Percentiles rank a stretch among this genome's conserved stretches.
Evolutionary conservation across 2,888 invertebrate genomes (phyloP).

Genomic region (Acanthosoma haemorrhoidale): DNA sequence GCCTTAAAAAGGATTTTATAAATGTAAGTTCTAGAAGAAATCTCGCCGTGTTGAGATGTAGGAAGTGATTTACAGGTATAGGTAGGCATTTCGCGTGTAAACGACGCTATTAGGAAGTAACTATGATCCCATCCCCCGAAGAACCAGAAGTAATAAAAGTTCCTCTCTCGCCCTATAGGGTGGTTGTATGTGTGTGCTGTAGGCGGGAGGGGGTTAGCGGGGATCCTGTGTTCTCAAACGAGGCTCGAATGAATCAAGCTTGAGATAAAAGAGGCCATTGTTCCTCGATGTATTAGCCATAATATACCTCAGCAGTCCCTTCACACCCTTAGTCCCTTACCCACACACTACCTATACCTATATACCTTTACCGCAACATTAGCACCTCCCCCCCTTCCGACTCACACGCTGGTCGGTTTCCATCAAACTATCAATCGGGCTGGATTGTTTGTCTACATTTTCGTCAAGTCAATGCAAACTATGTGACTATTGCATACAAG

Average conservation of each 20-base stretch:
- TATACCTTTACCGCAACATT: neutral
- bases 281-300: neutral
- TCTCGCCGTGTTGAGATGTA: too few species aligned
- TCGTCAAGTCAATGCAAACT: too few species aligned
- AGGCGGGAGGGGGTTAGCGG: neutral
- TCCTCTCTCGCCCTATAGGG: neutral
- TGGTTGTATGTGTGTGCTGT: too few species aligned
- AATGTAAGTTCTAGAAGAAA: too few species aligned
- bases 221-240: neutral
- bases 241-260: neutral
- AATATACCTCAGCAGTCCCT: too few species aligned
- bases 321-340: neutral
- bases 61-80: neutral
- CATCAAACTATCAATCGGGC: neutral
- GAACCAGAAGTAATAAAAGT: neutral
- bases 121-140: neutral
- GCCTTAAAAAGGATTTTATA: too few species aligned
- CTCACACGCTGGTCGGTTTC: neutral
- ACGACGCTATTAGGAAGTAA: neutral
- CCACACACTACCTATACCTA: too few species aligned
- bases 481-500: too few species aligned
- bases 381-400: neutral
- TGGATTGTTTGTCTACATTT: too few species aligned
- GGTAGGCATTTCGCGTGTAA: neutral
- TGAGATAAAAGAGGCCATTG: constrained; percentile 1